Evolutionary conservation across 2,888 invertebrate genomes (phyloP), one percentile per base, ranked within the genome.

Genomic region (Agriopis aurantiaria): DNA sequence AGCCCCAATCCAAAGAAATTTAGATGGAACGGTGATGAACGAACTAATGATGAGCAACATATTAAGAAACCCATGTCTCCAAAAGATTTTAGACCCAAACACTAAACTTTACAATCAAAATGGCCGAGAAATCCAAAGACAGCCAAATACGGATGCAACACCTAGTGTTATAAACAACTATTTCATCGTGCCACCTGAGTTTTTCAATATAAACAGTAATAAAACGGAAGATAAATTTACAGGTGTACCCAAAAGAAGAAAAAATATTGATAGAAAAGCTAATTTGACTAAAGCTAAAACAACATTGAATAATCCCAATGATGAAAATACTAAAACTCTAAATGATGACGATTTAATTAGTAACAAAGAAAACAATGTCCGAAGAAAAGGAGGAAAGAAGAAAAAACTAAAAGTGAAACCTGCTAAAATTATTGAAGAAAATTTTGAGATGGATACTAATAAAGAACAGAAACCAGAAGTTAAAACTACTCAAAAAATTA

Each of bases 151-250:
- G 12, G 65, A 73, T 5, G 46, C 65, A 14, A n/a, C 23, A 5
- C 81, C 85, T 7, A 85, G 84, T 75, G 71, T 85, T 5, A 75
- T 85, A 0, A 88, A 85, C 69, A 89, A 87, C 73, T 87, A 89
- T 71, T 82, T 83, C 55, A 79, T 83, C 53, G 57, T 84, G 55
- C 85, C 88, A 12, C 75, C 83, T 10, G 83, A 82, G 11, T 77
- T 80, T 68, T 74, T 80, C 3, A 73, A 75, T 71, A 60, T 74
- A 11, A 79, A 76, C 56, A 65, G 67, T 48, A 80, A 72, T n/a
- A 66, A 51, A 62, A 59, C 57, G 0, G 14, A 14, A 45, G 8
- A 11, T 3, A 48, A 65, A 40, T 11, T 51, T 46, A 48, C 53
- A 68, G 76, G 69, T 58, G 14, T 45, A 8, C 51, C 48, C 4